Evolutionary conservation across 2,888 invertebrate genomes (phyloP), one percentile per base, ranked within the genome.

Genomic region (Troides oblongomaculatus): DNA sequence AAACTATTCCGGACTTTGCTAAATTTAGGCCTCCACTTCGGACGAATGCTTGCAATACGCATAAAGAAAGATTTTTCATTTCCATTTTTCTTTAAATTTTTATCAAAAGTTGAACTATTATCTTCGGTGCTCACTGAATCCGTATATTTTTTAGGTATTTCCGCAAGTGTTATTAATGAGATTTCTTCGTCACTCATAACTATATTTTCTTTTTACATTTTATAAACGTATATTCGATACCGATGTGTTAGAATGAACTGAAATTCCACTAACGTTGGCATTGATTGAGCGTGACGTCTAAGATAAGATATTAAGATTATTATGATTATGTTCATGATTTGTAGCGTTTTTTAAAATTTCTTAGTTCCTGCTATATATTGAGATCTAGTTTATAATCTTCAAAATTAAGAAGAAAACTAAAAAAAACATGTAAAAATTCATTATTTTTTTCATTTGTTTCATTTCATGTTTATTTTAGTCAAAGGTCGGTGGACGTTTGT

Each of bases 251-350:
- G 82, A 77, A 75, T 72, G 71, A 71, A 78, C 79, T 75, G 75
- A 75, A 85, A 80, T 84, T 83, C 66, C 53, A 63, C 82, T 79
- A 73, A 74, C 74, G 74, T 82, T 88, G 90, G 90, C 92, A 90
- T 92, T 92, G 92, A 92, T 92, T 91, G 89, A 89, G 86, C 82
- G 81, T 88, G 89, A 88, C 88, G 89, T 79, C 63, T 66, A 72
- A 73, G 89, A 91, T 91, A 91, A 90, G 88, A 88, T 78, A 77
- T 79, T 78, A 72, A 83, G 86, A 86, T 86, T 84, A 84, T 81
- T 75, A 78, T 83, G 87, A 87, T 88, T 86, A 87, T 72, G 75
- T 77, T 75, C 78, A 79, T 79, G 81, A 83, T 81, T 79, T 80
- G 74, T 71, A 64, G 53, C 66, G 50, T 62, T 70, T 21, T 46